These are phyloP conservation scores for Orchestes rusci DNA, from an alignment of 2,888 invertebrate species.

Conservation along the genomic window DNA sequence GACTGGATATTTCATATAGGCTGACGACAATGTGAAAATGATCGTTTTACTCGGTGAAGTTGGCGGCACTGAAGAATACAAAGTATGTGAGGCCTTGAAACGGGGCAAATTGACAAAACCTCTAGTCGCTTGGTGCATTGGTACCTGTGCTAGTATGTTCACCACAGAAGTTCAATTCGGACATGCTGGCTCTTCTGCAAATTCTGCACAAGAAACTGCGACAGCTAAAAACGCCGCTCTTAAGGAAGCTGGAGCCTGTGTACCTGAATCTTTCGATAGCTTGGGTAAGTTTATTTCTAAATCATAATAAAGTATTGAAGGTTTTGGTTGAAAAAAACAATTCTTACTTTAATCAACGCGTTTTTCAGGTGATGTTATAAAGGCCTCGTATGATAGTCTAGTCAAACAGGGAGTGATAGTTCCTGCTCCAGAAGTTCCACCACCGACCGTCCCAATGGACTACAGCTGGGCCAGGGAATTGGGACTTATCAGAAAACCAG, in stretches of 20 bases:
- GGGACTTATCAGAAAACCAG: constrained; percentile 96
- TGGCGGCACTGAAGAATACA: constrained; percentile 98
- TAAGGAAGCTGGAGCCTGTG: constrained; percentile 74
- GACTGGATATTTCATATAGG: constrained; percentile 39
- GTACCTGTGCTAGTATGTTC: constrained; percentile 69
- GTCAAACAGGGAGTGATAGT: constrained; percentile 78
- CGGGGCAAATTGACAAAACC: constrained; percentile 82
- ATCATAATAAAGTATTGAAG: neutral
- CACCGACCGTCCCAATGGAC: constrained; percentile 99
- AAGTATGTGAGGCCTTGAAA: constrained; percentile 83
- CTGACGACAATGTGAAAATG: constrained; percentile 82
- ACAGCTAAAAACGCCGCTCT: constrained; percentile 85
- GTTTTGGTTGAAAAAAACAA: too few relatives aligned
- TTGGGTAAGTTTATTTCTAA: constrained; percentile 34
- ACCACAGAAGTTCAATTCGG: constrained; percentile 91
- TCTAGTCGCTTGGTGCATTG: constrained; percentile 98
- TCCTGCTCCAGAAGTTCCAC: constrained; percentile 86
- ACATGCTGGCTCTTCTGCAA: constrained; percentile 97
- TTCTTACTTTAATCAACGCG: too few relatives aligned
- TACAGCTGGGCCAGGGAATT: constrained; percentile 98
- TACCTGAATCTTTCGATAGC: constrained; percentile 89
- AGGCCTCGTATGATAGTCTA: constrained; percentile 64
- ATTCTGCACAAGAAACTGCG: constrained; percentile 82
- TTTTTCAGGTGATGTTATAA: constrained; percentile 65
- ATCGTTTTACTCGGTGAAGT: constrained; percentile 95